phyloP scores from a whole-genome alignment of 2,113 vertebrate genomes.

The Himantopus leucocephalus region DNA sequence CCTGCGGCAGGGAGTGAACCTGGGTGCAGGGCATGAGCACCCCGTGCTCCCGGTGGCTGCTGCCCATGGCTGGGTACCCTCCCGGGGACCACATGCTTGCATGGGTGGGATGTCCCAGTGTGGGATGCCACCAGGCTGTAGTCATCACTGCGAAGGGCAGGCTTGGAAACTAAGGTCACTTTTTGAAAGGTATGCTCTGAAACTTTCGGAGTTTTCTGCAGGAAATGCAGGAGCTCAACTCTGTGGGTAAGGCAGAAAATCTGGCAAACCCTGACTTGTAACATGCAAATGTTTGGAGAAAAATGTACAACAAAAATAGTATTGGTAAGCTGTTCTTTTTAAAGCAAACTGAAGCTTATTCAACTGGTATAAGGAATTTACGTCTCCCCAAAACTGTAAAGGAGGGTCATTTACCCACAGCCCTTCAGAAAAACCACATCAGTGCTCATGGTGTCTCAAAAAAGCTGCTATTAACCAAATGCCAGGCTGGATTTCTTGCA shows the following conservation, averaged over 20 bases:
- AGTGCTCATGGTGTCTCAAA: neutral
- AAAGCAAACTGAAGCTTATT: neutral
- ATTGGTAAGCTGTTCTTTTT: neutral
- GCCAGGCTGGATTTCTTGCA: neutral
- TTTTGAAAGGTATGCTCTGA: neutral
- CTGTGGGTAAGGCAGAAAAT: neutral
- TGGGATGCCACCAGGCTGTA: neutral
- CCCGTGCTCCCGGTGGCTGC: accelerated
- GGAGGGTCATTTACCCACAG: neutral
- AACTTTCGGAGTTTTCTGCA: neutral
- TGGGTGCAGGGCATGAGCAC: accelerated
- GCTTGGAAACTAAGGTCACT: neutral
- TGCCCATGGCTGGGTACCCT: neutral
- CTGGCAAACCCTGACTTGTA: neutral
- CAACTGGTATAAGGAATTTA: neutral
- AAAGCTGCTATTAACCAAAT: neutral
- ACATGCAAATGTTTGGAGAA: neutral
- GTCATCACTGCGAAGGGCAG: accelerated
- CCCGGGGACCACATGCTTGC: accelerated
- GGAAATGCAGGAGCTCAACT: accelerated
- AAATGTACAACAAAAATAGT: neutral
- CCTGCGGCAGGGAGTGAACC: too few relatives aligned
- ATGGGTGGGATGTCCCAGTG: neutral
- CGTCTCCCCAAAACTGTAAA: neutral
- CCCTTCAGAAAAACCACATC: neutral